Evolutionary conservation across 2,113 vertebrate species (phyloP).

Genomic region (Catharus minimus): DNA sequence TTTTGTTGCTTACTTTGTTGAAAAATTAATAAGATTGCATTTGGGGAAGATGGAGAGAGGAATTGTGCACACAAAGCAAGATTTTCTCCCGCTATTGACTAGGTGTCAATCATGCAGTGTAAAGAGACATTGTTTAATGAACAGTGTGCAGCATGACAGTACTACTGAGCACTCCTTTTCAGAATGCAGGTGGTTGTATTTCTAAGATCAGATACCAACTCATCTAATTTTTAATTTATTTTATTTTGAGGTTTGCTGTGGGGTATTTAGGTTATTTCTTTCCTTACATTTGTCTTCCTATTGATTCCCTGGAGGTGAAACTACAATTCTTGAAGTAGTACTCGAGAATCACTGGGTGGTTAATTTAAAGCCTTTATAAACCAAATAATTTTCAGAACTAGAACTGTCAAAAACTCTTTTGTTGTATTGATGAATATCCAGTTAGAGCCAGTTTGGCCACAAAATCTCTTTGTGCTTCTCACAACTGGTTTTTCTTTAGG

Average conservation of each 20-base stretch:
- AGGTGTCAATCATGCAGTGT: not conserved
- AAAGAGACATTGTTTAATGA: not conserved
- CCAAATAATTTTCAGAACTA: not conserved
- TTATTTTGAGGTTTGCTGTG: not conserved
- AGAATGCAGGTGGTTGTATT: not conserved
- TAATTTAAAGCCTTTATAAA: not conserved
- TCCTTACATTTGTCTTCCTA: not conserved
- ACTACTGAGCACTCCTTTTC: not conserved
- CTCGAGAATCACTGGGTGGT: rapidly evolving
- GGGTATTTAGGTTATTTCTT: not conserved
- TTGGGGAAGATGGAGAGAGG: not conserved
- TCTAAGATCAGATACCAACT: not conserved
- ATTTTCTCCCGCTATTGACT: not conserved
- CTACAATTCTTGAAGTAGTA: not conserved
- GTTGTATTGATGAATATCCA: not conserved
- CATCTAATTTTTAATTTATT: not conserved
- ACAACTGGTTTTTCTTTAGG: slow-evolving; percentile 69
- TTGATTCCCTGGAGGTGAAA: not conserved
- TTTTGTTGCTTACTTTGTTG: not conserved
- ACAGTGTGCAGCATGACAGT: not conserved
- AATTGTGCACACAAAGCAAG: not conserved
- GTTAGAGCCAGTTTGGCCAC: not conserved
- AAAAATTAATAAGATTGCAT: not conserved
- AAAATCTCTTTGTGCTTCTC: not conserved
- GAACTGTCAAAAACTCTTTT: not conserved